These are phyloP conservation scores for Drosophila atripex DNA, from an alignment of 2,888 invertebrate genomes.

Conservation along the genomic window DNA sequence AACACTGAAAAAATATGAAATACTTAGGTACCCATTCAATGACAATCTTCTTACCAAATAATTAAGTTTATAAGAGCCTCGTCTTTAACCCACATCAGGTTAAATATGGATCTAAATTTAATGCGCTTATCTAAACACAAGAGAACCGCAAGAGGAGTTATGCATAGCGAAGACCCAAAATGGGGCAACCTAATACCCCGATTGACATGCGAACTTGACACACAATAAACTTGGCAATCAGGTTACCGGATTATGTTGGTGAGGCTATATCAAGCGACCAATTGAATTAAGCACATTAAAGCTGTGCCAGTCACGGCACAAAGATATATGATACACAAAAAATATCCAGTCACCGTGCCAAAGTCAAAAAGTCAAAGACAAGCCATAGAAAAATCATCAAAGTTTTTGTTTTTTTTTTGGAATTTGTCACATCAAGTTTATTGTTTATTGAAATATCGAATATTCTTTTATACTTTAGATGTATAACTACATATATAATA, in stretches of 20 bases:
- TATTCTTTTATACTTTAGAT: slow-evolving; percentile 45
- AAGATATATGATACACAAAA: slow-evolving; percentile 8
- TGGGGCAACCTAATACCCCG: slow-evolving; percentile 39
- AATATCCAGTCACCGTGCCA: slow-evolving; percentile 5
- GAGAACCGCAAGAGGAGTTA: not conserved
- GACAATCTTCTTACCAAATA: not conserved
- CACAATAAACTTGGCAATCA: slow-evolving; percentile 47
- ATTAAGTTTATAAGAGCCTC: not conserved
- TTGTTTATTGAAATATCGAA: slow-evolving; percentile 65
- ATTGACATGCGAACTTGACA: slow-evolving; percentile 57
- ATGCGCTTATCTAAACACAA: slow-evolving; percentile 28
- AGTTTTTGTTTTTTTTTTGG: slow-evolving; percentile 7
- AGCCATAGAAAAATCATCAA: not conserved
- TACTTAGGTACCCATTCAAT: not conserved
- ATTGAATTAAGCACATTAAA: slow-evolving; percentile 72
- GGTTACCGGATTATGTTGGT: slow-evolving; percentile 55
- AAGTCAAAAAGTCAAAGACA: slow-evolving; percentile 1
- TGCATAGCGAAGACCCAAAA: slow-evolving; percentile 16
- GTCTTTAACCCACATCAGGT: not conserved
- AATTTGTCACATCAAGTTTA: slow-evolving; percentile 67
- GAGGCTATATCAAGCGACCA: slow-evolving; percentile 30
- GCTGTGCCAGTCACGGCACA: slow-evolving; percentile 26
- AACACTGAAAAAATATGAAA: not conserved
- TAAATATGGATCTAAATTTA: slow-evolving; percentile 17
- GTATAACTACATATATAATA: slow-evolving; percentile 36